phyloP scores from a whole-genome alignment of 2,888 invertebrate genomes.

The Coelopa pilipes region DNA sequence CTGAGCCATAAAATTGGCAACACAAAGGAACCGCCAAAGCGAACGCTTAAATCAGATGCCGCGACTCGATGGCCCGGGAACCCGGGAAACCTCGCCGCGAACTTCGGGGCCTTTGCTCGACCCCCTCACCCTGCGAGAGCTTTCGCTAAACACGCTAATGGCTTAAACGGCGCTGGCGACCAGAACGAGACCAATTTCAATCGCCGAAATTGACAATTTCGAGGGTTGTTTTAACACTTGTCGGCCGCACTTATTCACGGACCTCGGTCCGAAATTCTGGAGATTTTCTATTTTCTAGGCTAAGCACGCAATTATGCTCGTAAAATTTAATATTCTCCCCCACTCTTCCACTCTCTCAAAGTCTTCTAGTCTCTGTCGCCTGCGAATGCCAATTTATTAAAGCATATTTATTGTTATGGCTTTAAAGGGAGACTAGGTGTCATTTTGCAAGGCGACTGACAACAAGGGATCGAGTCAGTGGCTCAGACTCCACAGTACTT shows the following conservation, averaged over 20 bases:
- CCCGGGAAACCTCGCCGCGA: neutral
- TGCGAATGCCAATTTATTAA: constrained; percentile 33
- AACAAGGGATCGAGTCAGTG: no score
- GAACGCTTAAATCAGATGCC: constrained; percentile 27
- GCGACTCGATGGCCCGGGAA: neutral
- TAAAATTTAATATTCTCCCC: constrained; percentile 44
- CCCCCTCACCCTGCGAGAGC: neutral
- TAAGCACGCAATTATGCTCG: constrained; percentile 44
- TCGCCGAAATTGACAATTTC: constrained; percentile 31
- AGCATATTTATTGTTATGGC: constrained; percentile 11
- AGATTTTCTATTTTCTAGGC: constrained; percentile 36
- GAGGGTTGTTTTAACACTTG: constrained; percentile 11
- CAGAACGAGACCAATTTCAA: constrained; percentile 23
- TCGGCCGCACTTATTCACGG: neutral
- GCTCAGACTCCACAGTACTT: no score
- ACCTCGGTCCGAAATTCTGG: neutral
- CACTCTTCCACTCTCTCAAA: no score
- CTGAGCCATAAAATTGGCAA: neutral
- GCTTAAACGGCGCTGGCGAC: constrained; percentile 22
- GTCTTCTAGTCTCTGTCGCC: constrained; percentile 12
- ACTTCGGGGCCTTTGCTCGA: neutral
- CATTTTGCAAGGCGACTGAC: no score
- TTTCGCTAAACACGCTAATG: constrained; percentile 32
- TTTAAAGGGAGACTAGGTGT: no score
- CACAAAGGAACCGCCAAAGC: constrained; percentile 27